These are phyloP conservation scores for Tillus elongatus DNA, from an alignment of 2,888 invertebrate genomes.

Conservation along the genomic window DNA sequence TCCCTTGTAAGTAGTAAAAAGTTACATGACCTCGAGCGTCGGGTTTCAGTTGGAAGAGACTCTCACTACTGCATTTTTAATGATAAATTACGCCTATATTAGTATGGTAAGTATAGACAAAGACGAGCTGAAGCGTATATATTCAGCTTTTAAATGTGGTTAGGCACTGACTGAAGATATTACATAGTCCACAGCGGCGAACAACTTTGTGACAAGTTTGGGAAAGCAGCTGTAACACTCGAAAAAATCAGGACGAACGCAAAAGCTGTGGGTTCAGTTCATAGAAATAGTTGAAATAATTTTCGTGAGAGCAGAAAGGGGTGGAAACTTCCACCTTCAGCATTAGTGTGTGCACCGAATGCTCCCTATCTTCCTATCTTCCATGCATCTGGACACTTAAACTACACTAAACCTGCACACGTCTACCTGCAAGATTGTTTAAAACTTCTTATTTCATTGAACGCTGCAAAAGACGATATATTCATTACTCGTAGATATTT, in stretches of 20 bases:
- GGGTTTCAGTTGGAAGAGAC: too few relatives aligned
- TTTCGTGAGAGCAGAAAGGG: slow-evolving; percentile 8
- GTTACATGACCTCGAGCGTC: too few relatives aligned
- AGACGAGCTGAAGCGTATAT: background rate
- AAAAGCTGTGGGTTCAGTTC: slow-evolving; percentile 10
- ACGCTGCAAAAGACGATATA: too few relatives aligned
- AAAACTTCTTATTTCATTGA: slow-evolving; percentile 1
- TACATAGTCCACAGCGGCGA: background rate
- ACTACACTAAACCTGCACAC: too few relatives aligned
- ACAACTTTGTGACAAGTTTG: background rate
- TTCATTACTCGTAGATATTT: too few relatives aligned
- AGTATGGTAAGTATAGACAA: background rate
- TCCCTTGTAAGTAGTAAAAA: too few relatives aligned
- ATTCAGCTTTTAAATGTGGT: background rate
- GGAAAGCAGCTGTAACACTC: slow-evolving; percentile 8
- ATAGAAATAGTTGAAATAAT: slow-evolving; percentile 4
- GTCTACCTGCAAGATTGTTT: slow-evolving; percentile 4
- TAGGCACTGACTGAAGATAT: background rate
- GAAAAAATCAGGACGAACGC: slow-evolving; percentile 5
- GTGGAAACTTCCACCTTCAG: slow-evolving; percentile 5
- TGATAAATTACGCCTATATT: too few relatives aligned
- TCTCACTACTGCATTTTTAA: too few relatives aligned
- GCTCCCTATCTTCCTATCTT: background rate
- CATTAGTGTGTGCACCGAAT: too few relatives aligned
- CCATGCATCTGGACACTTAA: slow-evolving; percentile 4